Conservation (phyloP, 2,113 vertebrate species). For the Hippocampus comes region DNA sequence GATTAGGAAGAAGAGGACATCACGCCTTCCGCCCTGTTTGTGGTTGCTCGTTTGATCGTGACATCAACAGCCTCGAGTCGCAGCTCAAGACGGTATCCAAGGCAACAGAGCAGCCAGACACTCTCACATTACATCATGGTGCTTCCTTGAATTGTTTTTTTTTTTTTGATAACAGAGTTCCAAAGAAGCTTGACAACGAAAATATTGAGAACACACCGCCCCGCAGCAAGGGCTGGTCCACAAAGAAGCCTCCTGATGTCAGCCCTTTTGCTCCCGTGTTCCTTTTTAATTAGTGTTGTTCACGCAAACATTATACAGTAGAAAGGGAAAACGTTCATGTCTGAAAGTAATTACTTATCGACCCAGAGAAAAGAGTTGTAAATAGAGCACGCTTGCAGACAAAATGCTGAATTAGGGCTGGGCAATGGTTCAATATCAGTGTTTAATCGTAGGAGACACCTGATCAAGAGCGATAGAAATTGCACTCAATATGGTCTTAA, state of each 20-base stretch:
- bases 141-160: conserved; percentile 32
- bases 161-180: conserved; percentile 19
- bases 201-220: conserved; percentile 3
- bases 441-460: conserved; percentile 4
- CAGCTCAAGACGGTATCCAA: conserved; percentile 60
- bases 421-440: background rate
- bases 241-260: background rate
- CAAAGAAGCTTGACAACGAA: conserved; percentile 20
- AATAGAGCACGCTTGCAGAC: conserved; percentile 15
- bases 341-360: background rate
- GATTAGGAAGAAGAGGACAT: conserved; percentile 8
- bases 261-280: background rate
- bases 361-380: background rate
- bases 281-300: background rate
- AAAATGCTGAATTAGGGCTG: background rate
- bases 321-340: conserved; percentile 1
- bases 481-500: too few species aligned
- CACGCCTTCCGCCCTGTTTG: conserved; percentile 41
- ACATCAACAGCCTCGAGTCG: conserved; percentile 56
- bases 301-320: background rate
- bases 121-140: conserved; percentile 25
- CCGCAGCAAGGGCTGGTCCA: conserved; percentile 2
- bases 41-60: conserved; percentile 37
- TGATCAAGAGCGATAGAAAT: background rate
- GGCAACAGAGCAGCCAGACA: conserved; percentile 53